Base-by-base conservation (phyloP, 2,888 invertebrate species). In the Glaucopsyche alexis region DNA sequence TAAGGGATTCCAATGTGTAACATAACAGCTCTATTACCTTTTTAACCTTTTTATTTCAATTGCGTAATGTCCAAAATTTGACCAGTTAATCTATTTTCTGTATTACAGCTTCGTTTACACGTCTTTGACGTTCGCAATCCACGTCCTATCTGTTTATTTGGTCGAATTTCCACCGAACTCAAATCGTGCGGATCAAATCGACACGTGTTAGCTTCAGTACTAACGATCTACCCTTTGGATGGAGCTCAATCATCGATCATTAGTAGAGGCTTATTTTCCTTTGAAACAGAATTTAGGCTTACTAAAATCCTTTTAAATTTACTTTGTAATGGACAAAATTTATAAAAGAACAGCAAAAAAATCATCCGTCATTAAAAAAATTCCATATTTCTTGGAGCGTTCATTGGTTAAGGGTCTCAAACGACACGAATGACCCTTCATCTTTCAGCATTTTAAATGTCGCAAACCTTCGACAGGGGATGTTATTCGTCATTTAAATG, bases 401-500 rank as follows among this genome's bases (percentile, higher is more conserved):
- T 67, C 19, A 47, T 67, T 47, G 19, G 47, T 19, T 45, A 67
- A 47, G 47, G 67, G 42, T 67, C 67, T 67, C 47, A 67, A 67
- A 67, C 42, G 66, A 42, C 66, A 66, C 42, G 19, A 67, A 47
- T 45, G 67, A 67, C 45, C 45, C 19, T 67, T 67, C 67, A 67
- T 42, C 67, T 19, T 45, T 67, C 67, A 67, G 42, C 67, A 19
- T 45, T 67, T 45, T 47, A 47, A 67, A 47, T 19, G 45, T 67
- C 67, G 47, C 67, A 47, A 67, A 42, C 66, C 66, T 47, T 67
- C 47, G 67, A 45, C 47, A 67, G 16, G 42, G 67, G 47, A 47
- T 45, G 67, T 45, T 45, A 45, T 67, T 67, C 47, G 47, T 67
- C 67, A 67, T 67, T 7, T 45, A 67, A 67, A 67, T 45, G 67